Conservation (phyloP, 2,797 vertebrate species). For the Phyllotis vaccarum region DNA sequence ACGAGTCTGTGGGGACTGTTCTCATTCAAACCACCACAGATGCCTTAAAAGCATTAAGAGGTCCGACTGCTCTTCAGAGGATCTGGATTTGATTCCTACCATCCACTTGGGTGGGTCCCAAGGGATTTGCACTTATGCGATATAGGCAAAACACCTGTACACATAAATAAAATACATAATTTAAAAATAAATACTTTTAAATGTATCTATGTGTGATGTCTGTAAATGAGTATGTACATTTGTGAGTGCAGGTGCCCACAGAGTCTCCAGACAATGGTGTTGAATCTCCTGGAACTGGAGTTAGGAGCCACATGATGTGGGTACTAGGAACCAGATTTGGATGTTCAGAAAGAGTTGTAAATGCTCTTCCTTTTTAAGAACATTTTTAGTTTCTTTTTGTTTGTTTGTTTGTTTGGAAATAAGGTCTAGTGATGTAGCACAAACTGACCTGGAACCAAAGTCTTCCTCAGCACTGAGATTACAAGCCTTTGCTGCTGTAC, state of each 20-base stretch:
- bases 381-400: neutral
- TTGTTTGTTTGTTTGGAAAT: neutral
- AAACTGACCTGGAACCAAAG: neutral
- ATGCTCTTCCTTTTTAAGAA: neutral
- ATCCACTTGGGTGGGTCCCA: neutral
- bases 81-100: neutral
- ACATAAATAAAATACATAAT: neutral
- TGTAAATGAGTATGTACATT: neutral
- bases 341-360: neutral
- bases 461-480: neutral
- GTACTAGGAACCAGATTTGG: too few species aligned
- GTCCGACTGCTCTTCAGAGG: too few species aligned
- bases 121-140: neutral
- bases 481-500: neutral
- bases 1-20: neutral
- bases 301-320: neutral
- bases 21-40: neutral
- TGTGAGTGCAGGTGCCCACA: neutral
- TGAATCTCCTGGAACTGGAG: neutral
- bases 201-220: too few species aligned
- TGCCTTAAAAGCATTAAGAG: neutral
- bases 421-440: neutral
- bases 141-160: neutral
- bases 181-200: neutral
- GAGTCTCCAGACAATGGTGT: neutral